Percentiles rank a stretch among this genome's conserved stretches.
Evolutionary conservation across 1,140 invertebrate species (phyloP).

Genomic region (Phymorhynchus buccinoides): DNA sequence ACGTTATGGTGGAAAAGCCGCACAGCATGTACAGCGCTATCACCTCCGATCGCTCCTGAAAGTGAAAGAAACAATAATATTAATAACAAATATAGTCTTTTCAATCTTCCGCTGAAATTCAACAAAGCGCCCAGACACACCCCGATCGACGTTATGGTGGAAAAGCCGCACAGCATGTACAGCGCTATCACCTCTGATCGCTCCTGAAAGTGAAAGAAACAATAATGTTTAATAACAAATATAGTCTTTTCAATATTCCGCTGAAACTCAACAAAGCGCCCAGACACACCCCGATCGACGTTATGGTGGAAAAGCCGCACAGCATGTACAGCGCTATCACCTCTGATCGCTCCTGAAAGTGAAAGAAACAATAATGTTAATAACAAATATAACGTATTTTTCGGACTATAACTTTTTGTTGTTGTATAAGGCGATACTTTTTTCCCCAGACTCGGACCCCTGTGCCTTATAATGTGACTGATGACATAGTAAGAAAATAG

Average conservation of each 20-base stretch:
- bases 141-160: conserved; percentile 92
- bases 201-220: conserved; percentile 73
- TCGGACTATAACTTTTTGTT: too few relatives aligned
- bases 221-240: conserved; percentile 30
- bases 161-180: conserved; percentile 95
- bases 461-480: too few relatives aligned
- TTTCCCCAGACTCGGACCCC: too few relatives aligned
- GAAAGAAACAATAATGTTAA: too few relatives aligned
- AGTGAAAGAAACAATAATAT: too few relatives aligned
- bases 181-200: conserved; percentile 89
- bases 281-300: conserved; percentile 90
- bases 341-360: too few relatives aligned
- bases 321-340: background rate
- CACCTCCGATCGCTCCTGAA: conserved; percentile 80
- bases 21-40: conserved; percentile 84
- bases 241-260: too few relatives aligned
- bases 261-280: conserved; percentile 84
- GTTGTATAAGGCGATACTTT: too few relatives aligned
- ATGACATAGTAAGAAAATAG: too few relatives aligned
- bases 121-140: conserved; percentile 88
- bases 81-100: conserved; percentile 77
- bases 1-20: conserved; percentile 94
- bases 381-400: too few relatives aligned
- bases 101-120: conserved; percentile 85
- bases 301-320: conserved; percentile 91